Base-by-base conservation (phyloP, 2,113 vertebrate genomes). In the Trichomycterus rosablanca region DNA sequence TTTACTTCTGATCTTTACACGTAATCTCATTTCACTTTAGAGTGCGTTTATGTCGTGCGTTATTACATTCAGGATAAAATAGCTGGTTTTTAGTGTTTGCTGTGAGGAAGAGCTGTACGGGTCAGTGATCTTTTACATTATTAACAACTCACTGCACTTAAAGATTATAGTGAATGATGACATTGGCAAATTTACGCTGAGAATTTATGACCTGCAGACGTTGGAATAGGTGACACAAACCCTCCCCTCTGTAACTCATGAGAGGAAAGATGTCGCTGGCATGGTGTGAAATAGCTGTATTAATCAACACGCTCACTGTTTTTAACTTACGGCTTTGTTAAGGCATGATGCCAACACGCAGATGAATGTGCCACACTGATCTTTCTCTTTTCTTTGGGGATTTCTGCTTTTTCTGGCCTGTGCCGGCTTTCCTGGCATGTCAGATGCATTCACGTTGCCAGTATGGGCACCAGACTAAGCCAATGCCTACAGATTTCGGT, bases 401-500 rank as follows among this genome's bases (percentile, higher is more conserved):
- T 63, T 24, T 22, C 43, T 12, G 14, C 9, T 40, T 24, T 20
- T 9, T 8, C 37, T 4, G 26, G 26, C 26, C 26, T 30, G 26
- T 7, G n/a, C 26, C 3, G 26, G 5, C 34, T 37, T 14, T 40
- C 37, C 14, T 40, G 37, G 37, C 37, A 3, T 11, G 12, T 14
- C 37, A n/a, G 11, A n/a, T n/a, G 2, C 37, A 2, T 11, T n/a
- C 11, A n/a, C n/a, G n/a, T n/a, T 46, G 51, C 51, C 51, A 67
- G 59, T 50, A 24, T 5, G 43, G 8, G 24, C n/a, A 9, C 37
- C 49, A 22, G n/a, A n/a, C 9, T 12, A 19, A 34, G 45, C 43
- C 51, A 66, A 57, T 22, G 40, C 49, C 40, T 44, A 67, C 58
- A 67, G 53, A 58, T 63, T 58, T 46, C 32, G 5, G 65, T 61